Base-by-base conservation (phyloP, 2,888 invertebrate genomes). In the Xanthorhoe spadicearia region DNA sequence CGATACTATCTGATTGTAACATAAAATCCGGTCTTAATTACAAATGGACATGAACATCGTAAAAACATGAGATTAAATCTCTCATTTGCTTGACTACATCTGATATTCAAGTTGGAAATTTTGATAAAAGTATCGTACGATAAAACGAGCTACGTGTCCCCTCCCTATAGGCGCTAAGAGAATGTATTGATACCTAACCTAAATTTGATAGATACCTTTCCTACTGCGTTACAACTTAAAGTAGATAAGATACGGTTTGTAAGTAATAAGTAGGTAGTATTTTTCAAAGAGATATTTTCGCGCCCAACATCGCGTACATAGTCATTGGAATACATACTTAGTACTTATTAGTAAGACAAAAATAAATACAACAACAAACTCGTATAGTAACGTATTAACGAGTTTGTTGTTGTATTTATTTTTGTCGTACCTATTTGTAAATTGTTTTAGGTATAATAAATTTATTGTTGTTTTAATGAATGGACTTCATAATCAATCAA, bases 1-100 rank as follows among this genome's bases (percentile, higher is more conserved):
- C 64, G 50, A 55, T 9, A 53, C 15, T 66, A 73, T 74, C 72
- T 65, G 74, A 76, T 76, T 68, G 66, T 67, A 71, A 53, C 66
- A 57, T 72, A 61, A 65, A 63, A 65, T 74, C 63, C 64, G 66
- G 72, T 68, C 70, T 65, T 70, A 74, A 75, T 74, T 73, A 73
- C 57, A 58, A 66, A 67, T 55, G 60, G 64, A 64, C 49, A 75
- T 51, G 63, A 64, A 64, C 55, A 75, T 55, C 43, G 10, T 55
- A 56, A 32, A 61, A 48, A 66, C 49, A 32, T 7, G 32, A 66
- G 38, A 58, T 50, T 49, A 15, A 58, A 64, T 56, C 43, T 57
- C 32, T 62, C 18, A 17, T 56, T 28, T 35, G 8, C 23, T 62
- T 63, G 51, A n/a, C 51, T 13, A 43, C 38, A 43, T 43, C 38